A percentile compares a stretch with the other conserved stretches of the same genome.
Conservation (phyloP, 2,797 vertebrate species). For the Spinus pinus region DNA sequence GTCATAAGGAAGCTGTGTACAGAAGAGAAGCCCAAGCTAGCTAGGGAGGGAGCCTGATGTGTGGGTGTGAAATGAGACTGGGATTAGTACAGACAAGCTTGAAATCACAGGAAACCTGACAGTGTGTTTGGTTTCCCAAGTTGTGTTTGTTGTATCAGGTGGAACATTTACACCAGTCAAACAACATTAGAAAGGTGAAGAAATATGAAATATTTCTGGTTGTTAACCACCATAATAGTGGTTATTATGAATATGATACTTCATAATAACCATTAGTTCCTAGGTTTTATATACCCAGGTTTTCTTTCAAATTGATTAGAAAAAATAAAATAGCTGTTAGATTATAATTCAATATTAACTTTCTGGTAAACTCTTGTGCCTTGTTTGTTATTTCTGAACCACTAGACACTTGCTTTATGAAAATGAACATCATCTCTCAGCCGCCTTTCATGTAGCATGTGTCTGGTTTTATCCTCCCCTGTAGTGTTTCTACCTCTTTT, state of each 20-base stretch:
- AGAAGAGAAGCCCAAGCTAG: background rate
- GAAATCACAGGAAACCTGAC: background rate
- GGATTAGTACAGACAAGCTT: slow-evolving; percentile 5
- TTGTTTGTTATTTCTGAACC: background rate
- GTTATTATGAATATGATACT: background rate
- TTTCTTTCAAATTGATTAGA: background rate
- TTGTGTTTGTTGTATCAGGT: background rate
- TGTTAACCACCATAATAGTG: no score
- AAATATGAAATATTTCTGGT: background rate
- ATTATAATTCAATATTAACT: background rate
- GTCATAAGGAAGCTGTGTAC: background rate
- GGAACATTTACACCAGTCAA: background rate
- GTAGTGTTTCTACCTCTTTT: background rate
- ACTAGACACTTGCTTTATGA: background rate
- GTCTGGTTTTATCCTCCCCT: background rate
- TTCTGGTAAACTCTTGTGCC: background rate
- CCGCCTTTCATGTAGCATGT: background rate
- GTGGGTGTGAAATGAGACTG: background rate
- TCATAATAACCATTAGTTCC: background rate
- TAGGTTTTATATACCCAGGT: background rate
- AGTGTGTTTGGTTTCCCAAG: background rate
- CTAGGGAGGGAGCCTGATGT: background rate
- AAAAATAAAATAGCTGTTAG: background rate
- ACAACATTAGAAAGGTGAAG: background rate
- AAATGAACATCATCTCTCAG: background rate